phyloP scores from a whole-genome alignment of 2,888 invertebrate species.

The Pollenia labialis region DNA sequence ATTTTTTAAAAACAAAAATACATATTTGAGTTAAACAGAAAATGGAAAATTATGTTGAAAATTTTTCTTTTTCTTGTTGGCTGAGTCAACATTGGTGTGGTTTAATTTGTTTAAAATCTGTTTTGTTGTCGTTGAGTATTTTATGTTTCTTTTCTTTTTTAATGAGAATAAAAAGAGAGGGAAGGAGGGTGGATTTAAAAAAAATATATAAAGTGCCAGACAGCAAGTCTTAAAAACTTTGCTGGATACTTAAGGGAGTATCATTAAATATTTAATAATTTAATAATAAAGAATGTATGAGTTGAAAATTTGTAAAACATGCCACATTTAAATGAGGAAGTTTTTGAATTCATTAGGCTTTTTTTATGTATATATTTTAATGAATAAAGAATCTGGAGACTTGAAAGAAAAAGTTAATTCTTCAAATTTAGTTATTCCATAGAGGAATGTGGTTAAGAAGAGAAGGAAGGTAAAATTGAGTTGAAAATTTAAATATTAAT shows the following conservation, averaged over 20 bases:
- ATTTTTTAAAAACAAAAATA: background rate
- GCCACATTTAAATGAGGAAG: background rate
- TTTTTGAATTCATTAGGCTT: background rate
- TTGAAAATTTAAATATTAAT: too few species aligned
- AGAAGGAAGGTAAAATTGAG: too few species aligned
- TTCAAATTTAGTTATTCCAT: too few species aligned
- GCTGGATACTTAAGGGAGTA: conserved; percentile 2
- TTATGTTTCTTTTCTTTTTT: background rate
- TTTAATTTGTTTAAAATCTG: conserved; percentile 40
- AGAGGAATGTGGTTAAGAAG: too few species aligned
- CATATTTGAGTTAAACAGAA: conserved; percentile 4
- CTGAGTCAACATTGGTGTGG: conserved; percentile 33
- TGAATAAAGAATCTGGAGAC: background rate
- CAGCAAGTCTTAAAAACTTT: conserved; percentile 23
- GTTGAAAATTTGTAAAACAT: background rate
- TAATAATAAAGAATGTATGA: background rate
- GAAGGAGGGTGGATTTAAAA: background rate
- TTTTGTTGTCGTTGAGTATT: background rate
- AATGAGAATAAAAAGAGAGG: too few species aligned
- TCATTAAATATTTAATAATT: conserved; percentile 37
- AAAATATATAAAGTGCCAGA: conserved; percentile 14
- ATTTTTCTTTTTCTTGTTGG: conserved; percentile 16
- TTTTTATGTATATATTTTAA: background rate
- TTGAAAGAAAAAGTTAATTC: background rate
- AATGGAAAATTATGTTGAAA: conserved; percentile 25